Conservation (phyloP, 2,113 vertebrate species). For the Melanotaenia duboulayi region DNA sequence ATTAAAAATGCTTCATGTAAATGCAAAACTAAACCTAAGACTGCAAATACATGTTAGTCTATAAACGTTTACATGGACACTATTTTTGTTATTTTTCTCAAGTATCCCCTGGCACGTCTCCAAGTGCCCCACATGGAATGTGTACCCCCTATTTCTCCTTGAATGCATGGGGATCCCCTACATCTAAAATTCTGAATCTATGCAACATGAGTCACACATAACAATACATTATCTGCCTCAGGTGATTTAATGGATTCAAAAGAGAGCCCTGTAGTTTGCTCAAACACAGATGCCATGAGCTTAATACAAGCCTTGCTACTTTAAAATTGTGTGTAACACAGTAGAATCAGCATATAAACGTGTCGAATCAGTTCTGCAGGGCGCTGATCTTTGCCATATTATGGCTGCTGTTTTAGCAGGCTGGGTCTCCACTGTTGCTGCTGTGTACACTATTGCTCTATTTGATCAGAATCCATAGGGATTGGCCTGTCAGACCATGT, state of each 20-base stretch:
- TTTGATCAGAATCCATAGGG: slow-evolving; percentile 81
- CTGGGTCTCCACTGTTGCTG: slow-evolving; percentile 64
- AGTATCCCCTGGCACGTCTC: too few relatives aligned
- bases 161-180: too few relatives aligned
- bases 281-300: slow-evolving; percentile 4
- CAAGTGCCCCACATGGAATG: too few relatives aligned
- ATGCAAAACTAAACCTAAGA: too few relatives aligned
- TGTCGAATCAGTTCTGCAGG: slow-evolving; percentile 62
- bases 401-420: slow-evolving; percentile 67
- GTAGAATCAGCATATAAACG: slow-evolving; percentile 62
- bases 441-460: slow-evolving; percentile 72
- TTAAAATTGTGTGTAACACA: slow-evolving; percentile 14
- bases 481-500: slow-evolving; percentile 73
- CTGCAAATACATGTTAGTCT: too few relatives aligned
- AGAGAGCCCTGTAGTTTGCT: background rate
- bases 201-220: too few relatives aligned
- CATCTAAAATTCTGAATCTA: too few relatives aligned
- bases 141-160: too few relatives aligned
- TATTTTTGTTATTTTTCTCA: too few relatives aligned
- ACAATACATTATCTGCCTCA: too few relatives aligned
- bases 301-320: slow-evolving; percentile 1
- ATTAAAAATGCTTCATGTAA: too few relatives aligned
- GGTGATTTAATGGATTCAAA: background rate
- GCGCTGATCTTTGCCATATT: slow-evolving; percentile 73
- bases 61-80: too few relatives aligned